Conservation (phyloP, 2,113 vertebrate genomes). For the Carlito syrichta region DNA sequence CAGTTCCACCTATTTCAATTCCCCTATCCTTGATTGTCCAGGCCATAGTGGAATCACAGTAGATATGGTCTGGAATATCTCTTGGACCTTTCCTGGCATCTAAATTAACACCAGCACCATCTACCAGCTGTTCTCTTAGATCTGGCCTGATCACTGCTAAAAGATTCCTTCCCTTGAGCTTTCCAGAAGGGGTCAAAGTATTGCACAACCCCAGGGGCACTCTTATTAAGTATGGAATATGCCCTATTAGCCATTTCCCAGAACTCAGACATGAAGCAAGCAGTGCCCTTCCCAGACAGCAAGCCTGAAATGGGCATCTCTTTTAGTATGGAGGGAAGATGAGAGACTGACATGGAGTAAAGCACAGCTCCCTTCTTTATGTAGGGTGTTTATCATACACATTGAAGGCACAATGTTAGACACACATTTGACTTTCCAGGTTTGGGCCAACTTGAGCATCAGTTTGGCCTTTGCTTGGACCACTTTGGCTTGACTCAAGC, state of each 20-base stretch:
- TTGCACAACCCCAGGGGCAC: conserved; percentile 3
- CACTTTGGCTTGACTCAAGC: neutral
- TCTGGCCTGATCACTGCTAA: neutral
- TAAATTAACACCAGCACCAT: neutral
- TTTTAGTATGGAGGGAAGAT: neutral
- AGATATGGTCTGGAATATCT: conserved; percentile 10
- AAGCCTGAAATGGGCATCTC: neutral
- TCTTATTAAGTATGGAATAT: conserved; percentile 40
- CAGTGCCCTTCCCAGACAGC: conserved; percentile 3
- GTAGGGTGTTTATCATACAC: neutral
- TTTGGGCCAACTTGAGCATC: neutral
- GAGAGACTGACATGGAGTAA: neutral
- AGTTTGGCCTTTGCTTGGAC: neutral
- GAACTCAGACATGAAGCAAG: conserved; percentile 22
- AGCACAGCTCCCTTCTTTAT: neutral
- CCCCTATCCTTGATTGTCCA: neutral
- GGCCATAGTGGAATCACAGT: neutral
- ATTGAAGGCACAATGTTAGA: neutral
- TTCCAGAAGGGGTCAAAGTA: conserved; percentile 20
- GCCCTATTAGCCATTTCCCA: conserved; percentile 36
- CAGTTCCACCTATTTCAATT: neutral
- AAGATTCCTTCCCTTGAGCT: conserved; percentile 13
- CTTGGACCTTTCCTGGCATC: conserved; percentile 36
- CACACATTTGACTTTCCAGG: neutral
- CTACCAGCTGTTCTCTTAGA: conserved; percentile 23